Percentiles rank a stretch among this genome's conserved stretches.
phyloP scores from a whole-genome alignment of 2,113 vertebrate species.

The Gobiocypris rarus region DNA sequence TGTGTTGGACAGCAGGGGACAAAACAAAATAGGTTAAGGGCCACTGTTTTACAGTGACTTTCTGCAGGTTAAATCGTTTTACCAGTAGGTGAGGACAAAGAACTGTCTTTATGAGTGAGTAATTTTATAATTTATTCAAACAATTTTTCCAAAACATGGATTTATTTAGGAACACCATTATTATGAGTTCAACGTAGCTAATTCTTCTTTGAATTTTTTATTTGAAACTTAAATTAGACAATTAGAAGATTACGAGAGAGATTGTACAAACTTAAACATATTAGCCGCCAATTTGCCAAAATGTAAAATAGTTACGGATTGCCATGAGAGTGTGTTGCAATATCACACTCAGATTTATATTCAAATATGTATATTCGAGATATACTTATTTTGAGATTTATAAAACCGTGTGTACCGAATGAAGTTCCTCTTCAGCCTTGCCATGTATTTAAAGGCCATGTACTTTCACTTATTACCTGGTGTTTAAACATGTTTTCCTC shows the following conservation, averaged over 20 bases:
- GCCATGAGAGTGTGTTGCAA: not conserved
- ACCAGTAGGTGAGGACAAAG: not conserved
- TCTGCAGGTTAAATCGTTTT: not conserved
- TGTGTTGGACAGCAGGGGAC: too few relatives aligned
- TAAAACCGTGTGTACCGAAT: not conserved
- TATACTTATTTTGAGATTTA: not conserved
- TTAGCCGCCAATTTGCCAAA: not conserved
- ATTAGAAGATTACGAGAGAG: too few relatives aligned
- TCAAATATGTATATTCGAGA: not conserved
- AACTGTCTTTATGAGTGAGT: not conserved
- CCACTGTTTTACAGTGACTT: not conserved
- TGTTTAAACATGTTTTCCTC: not conserved
- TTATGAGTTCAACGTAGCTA: too few relatives aligned
- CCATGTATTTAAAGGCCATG: not conserved
- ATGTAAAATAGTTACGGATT: not conserved
- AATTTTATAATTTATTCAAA: not conserved
- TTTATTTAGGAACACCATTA: not conserved
- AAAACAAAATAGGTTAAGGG: too few relatives aligned
- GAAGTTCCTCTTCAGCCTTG: not conserved
- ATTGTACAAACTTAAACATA: not conserved
- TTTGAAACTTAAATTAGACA: too few relatives aligned
- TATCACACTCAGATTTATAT: too few relatives aligned
- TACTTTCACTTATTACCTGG: conserved; percentile 1
- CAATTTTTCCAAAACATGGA: not conserved
- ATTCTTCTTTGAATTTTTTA: too few relatives aligned